Percentiles rank a stretch among this genome's conserved stretches.
phyloP scores from a whole-genome alignment of 2,888 invertebrate species.

The Pemphredon lugubris region DNA sequence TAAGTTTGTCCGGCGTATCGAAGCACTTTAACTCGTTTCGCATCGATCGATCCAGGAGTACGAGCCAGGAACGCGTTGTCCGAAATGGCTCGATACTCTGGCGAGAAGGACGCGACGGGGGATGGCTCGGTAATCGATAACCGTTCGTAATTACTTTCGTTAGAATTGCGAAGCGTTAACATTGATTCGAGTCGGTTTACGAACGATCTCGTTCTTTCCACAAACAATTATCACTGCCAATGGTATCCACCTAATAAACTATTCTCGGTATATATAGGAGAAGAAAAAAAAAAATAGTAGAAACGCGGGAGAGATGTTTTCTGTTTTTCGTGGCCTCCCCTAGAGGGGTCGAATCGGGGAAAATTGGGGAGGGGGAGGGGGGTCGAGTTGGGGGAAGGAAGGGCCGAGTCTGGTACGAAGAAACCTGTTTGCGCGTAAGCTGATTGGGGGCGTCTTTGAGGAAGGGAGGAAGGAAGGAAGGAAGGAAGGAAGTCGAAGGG shows the following conservation, averaged over 20 bases:
- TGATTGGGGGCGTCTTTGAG: slow-evolving; percentile 50
- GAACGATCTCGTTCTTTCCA: too few relatives aligned
- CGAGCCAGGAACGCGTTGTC: background rate
- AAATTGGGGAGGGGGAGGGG: background rate
- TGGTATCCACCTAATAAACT: too few relatives aligned
- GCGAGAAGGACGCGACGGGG: too few relatives aligned
- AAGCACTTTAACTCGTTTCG: slow-evolving; percentile 41
- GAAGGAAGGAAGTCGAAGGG: slow-evolving; percentile 43
- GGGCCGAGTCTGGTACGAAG: slow-evolving; percentile 5
- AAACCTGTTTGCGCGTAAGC: slow-evolving; percentile 45
- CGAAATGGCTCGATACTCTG: too few relatives aligned
- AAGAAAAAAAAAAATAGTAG: background rate
- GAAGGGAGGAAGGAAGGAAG: slow-evolving; percentile 38
- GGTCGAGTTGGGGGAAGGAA: slow-evolving; percentile 3
- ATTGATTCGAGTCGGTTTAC: too few relatives aligned
- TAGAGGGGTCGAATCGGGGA: slow-evolving; percentile 1
- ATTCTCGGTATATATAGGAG: too few relatives aligned
- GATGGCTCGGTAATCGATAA: too few relatives aligned
- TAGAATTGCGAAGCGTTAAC: too few relatives aligned
- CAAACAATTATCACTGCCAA: too few relatives aligned
- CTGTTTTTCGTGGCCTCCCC: background rate
- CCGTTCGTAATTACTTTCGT: too few relatives aligned
- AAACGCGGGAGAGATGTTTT: background rate
- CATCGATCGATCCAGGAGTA: slow-evolving; percentile 23
- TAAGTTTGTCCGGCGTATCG: slow-evolving; percentile 26